phyloP scores from a whole-genome alignment of 2,113 vertebrate species.

The Erythrocebus patas region DNA sequence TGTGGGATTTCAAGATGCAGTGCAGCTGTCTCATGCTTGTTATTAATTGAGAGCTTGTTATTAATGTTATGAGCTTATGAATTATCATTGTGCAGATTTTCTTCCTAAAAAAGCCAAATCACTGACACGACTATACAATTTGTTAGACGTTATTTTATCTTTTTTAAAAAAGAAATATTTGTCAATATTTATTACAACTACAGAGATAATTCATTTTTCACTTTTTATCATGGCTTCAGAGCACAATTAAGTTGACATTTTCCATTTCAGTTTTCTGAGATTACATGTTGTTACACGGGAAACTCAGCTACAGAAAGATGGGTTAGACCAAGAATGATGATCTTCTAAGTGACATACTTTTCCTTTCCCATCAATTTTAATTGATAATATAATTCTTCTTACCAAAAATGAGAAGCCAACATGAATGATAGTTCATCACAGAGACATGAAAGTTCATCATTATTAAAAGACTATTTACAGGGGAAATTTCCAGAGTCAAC shows the following conservation, averaged over 20 bases:
- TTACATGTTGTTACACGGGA: not conserved
- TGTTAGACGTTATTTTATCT: not conserved
- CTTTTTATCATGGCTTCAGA: not conserved
- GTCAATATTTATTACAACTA: slow-evolving; percentile 11
- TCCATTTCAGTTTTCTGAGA: slow-evolving; percentile 34
- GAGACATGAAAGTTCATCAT: not conserved
- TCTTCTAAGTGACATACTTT: not conserved
- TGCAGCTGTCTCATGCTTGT: slow-evolving; percentile 34
- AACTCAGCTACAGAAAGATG: slow-evolving; percentile 4
- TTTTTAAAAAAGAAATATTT: not conserved
- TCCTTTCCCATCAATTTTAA: not conserved
- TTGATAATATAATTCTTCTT: not conserved
- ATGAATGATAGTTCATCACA: not conserved
- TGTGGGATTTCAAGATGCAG: not conserved
- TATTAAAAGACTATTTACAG: not conserved
- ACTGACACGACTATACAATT: not conserved
- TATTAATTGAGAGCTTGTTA: slow-evolving; percentile 13
- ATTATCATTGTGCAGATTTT: slow-evolving; percentile 7
- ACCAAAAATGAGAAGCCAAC: not conserved
- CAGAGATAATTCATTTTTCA: not conserved
- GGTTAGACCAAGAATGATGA: not conserved
- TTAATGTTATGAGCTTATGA: not conserved
- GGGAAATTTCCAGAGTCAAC: not conserved
- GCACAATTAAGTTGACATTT: not conserved
- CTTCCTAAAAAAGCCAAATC: slow-evolving; percentile 36